A percentile compares a stretch with the other conserved stretches of the same genome.
Conservation (phyloP, 2,113 vertebrate species). For the Nyctibius bracteatus region DNA sequence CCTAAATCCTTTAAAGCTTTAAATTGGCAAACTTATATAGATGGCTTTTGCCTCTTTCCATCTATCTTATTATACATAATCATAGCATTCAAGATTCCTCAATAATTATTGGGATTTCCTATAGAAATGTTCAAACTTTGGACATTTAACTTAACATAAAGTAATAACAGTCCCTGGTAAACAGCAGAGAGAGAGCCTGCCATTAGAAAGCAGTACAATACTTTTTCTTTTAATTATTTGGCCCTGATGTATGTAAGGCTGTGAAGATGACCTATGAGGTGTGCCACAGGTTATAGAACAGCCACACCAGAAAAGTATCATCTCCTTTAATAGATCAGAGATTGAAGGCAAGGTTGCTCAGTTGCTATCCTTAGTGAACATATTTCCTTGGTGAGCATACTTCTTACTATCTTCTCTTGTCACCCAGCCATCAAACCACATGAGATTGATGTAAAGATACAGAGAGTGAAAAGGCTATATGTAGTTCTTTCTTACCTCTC, state of each 20-base stretch:
- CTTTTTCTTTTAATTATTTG: background rate
- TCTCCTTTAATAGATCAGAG: background rate
- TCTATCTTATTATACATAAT: background rate
- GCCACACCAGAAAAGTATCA: background rate
- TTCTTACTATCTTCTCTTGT: background rate
- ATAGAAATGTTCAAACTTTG: background rate
- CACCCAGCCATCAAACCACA: background rate
- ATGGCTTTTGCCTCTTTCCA: background rate
- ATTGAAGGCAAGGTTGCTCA: background rate
- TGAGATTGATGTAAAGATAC: background rate
- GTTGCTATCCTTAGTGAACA: background rate
- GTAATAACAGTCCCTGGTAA: background rate
- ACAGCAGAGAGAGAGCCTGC: background rate
- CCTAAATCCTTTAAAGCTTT: background rate
- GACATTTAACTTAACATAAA: background rate
- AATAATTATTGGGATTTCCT: background rate
- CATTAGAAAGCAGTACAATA: background rate
- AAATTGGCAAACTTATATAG: background rate
- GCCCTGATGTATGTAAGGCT: background rate
- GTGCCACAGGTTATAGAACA: background rate
- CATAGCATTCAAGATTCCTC: background rate
- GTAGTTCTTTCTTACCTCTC: background rate
- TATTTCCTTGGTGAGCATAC: background rate
- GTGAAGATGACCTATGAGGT: background rate
- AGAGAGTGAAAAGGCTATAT: background rate